These are phyloP conservation scores for Tyrophagus putrescentiae DNA, from an alignment of 1,140 invertebrate genomes.

Conservation along the genomic window DNA sequence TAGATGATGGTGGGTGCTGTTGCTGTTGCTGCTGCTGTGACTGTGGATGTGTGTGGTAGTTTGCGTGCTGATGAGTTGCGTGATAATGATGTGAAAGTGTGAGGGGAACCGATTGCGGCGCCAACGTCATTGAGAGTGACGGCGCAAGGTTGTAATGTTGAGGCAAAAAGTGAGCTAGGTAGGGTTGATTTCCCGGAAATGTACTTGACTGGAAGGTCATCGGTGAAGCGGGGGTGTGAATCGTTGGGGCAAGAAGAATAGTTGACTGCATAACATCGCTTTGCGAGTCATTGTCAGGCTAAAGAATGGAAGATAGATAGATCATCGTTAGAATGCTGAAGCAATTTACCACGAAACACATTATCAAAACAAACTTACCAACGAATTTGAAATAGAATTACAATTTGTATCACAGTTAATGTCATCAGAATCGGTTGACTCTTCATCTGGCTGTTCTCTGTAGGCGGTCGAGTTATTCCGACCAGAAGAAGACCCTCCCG, in stretches of 20 bases:
- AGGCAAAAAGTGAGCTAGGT: background rate
- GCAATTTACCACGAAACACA: no score
- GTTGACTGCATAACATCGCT: background rate
- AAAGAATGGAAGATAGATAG: background rate
- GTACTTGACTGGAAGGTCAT: background rate
- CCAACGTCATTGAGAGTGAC: background rate
- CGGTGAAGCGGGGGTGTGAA: background rate
- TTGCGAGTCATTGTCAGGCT: background rate
- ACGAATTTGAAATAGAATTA: background rate
- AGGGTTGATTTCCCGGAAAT: no score
- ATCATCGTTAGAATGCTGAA: background rate
- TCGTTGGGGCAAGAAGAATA: background rate
- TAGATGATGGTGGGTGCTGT: background rate
- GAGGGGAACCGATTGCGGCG: background rate
- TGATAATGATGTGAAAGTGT: background rate
- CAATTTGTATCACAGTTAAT: slow-evolving; percentile 13
- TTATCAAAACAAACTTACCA: background rate
- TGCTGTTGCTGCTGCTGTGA: background rate
- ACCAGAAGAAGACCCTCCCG: background rate
- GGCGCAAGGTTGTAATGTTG: background rate
- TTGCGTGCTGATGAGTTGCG: background rate
- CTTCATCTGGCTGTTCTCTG: background rate
- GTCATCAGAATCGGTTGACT: slow-evolving; percentile 4
- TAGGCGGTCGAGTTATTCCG: background rate
- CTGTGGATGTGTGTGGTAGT: background rate